A percentile compares a stretch with the other conserved stretches of the same genome.
Conservation (phyloP, 2,888 invertebrate genomes). For the Acleris emargana region DNA sequence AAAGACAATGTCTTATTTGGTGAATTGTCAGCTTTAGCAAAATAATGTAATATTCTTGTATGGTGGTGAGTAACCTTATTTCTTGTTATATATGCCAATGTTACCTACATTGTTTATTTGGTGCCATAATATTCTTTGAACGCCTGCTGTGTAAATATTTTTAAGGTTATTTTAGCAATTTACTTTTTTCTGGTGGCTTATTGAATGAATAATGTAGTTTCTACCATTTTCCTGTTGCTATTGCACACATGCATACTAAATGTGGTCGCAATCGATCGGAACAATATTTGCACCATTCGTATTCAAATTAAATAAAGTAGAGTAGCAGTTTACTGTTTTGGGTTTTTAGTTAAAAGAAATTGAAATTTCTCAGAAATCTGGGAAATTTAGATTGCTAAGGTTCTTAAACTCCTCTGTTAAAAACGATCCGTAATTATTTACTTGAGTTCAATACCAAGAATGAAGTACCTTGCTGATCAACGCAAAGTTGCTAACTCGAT, state of each 20-base stretch:
- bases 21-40: slow-evolving; percentile 43
- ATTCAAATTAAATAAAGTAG: slow-evolving; percentile 19
- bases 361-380: no score
- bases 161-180: slow-evolving; percentile 21
- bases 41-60: slow-evolving; percentile 19
- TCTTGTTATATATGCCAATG: slow-evolving; percentile 34
- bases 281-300: slow-evolving; percentile 16
- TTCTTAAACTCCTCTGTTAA: neutral
- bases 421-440: neutral
- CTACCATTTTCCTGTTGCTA: neutral
- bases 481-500: slow-evolving; percentile 11
- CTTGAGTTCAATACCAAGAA: neutral
- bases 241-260: neutral
- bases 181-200: slow-evolving; percentile 12
- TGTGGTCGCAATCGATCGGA: slow-evolving; percentile 23
- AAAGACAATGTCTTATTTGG: slow-evolving; percentile 57
- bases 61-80: slow-evolving; percentile 32
- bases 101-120: slow-evolving; percentile 49
- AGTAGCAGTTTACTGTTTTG: slow-evolving; percentile 12
- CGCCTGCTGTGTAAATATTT: slow-evolving; percentile 41
- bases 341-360: no score
- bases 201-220: slow-evolving; percentile 23
- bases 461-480: slow-evolving; percentile 11
- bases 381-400: no score
- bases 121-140: slow-evolving; percentile 62